Base-by-base conservation (phyloP, 1,140 invertebrate species). In the Calosoma granatense region DNA sequence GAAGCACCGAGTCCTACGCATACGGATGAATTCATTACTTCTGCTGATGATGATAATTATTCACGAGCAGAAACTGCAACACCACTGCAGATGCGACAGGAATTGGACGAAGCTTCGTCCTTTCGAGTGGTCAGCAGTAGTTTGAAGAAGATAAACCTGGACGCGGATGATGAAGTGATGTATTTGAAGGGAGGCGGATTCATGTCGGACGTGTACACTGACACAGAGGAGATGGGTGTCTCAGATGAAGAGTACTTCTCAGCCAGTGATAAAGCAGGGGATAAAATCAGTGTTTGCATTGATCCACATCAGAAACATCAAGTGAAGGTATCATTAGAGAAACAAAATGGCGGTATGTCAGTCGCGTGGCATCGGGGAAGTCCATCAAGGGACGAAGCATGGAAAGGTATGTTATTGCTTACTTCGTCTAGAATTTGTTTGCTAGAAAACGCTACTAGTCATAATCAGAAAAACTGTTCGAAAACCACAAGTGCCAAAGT, bases 11-110 rank as follows among this genome's bases (percentile, higher is more conserved):
- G 56, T 11, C 60, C 67, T 12, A 80, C 78, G 1, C 79, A 81
- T 59, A 67, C 70, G 9, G 80, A 81, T 67, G 77, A 81, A 52
- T 60, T 80, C 19, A 67, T 71, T 47, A 69, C 69, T 6, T 80
- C 78, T 3, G 74, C 71, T 54, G 76, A 77, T 21, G 78, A 78
- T 55, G 74, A 72, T 51, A 53, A 26, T 22, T 60, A 60, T 54
- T 63, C 59, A 19, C 43, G 63, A 56, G 59, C 65, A 17, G 58
- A 64, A 60, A 64, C 63, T 21, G 59, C 59, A 19, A 67, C 68
- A 23, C 66, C 67, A 26, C 62, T 60, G 54, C 66, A 72, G 57
- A 60, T 73, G 14, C 68, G 70, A 51, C 54, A 60, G 43, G 67
- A 71, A 63, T 59, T 74, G 9, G 70, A 76, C 53, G 71, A 74